Evolutionary conservation across 1,140 invertebrate genomes (phyloP).

Genomic region (Conus ventricosus): DNA sequence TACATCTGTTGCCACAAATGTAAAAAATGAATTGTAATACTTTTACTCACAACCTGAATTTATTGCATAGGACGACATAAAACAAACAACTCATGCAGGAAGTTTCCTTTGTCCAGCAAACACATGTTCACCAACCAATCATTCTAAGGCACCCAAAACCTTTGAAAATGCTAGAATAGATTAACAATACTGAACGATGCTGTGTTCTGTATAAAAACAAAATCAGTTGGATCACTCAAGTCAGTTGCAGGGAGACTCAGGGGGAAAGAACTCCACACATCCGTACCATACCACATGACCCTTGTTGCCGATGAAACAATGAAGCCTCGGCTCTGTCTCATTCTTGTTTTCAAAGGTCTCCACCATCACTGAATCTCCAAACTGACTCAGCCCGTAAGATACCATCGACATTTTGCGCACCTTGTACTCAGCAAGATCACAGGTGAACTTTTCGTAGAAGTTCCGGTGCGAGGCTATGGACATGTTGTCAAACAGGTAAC

Average conservation of each 20-base stretch:
- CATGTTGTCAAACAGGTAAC: conserved; percentile 52
- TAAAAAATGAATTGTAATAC: background rate
- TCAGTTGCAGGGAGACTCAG: background rate
- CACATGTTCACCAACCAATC: too few relatives aligned
- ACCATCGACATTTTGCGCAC: conserved; percentile 39
- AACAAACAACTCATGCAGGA: too few relatives aligned
- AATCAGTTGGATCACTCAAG: too few relatives aligned
- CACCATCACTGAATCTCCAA: conserved; percentile 44
- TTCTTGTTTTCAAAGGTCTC: conserved; percentile 45
- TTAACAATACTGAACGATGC: too few relatives aligned
- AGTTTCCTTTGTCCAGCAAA: too few relatives aligned
- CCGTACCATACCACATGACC: conserved; percentile 44
- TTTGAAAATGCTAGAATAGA: too few relatives aligned
- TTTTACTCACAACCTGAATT: background rate
- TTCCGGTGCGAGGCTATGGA: conserved; percentile 46
- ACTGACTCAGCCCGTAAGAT: conserved; percentile 40
- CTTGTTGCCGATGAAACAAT: conserved; percentile 48
- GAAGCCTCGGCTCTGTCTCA: conserved; percentile 36
- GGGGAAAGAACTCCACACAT: conserved; percentile 44
- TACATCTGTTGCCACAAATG: too few relatives aligned
- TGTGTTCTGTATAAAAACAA: background rate
- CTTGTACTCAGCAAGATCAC: conserved; percentile 39
- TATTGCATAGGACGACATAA: too few relatives aligned
- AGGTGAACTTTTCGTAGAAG: conserved; percentile 43
- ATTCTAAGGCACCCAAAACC: too few relatives aligned